Conservation (phyloP, 2,888 invertebrate species). For the Pseudoips prasinana region DNA sequence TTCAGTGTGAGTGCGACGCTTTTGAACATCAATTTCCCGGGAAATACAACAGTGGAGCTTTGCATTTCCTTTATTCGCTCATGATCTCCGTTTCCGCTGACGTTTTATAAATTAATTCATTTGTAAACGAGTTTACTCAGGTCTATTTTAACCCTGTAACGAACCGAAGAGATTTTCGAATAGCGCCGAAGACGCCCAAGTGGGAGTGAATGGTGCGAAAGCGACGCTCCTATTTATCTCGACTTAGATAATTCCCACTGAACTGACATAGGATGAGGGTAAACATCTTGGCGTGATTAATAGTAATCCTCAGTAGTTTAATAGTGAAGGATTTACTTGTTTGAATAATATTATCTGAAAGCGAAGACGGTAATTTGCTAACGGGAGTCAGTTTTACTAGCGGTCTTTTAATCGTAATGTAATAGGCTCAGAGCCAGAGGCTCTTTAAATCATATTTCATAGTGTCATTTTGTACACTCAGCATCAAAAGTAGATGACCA, state of each 20-base stretch:
- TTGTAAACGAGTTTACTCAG: constrained; percentile 50
- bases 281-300: constrained; percentile 78
- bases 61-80: constrained; percentile 2
- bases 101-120: constrained; percentile 56
- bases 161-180: constrained; percentile 53
- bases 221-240: constrained; percentile 68
- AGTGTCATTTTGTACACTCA: too few relatives aligned
- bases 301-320: constrained; percentile 75
- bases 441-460: too few relatives aligned
- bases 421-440: not conserved
- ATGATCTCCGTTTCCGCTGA: constrained; percentile 45
- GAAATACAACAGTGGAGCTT: too few relatives aligned
- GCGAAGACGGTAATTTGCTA: constrained; percentile 48
- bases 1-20: too few relatives aligned
- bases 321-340: constrained; percentile 70
- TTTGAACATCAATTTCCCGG: too few relatives aligned
- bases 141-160: constrained; percentile 48
- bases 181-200: constrained; percentile 42
- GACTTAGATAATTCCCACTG: constrained; percentile 68
- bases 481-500: too few relatives aligned
- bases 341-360: constrained; percentile 61
- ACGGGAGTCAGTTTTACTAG: constrained; percentile 23
- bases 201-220: constrained; percentile 48
- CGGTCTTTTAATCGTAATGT: constrained; percentile 5
- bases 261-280: constrained; percentile 75